Evolutionary conservation across 2,113 vertebrate species (phyloP).

Genomic region (Falco punctatus): DNA sequence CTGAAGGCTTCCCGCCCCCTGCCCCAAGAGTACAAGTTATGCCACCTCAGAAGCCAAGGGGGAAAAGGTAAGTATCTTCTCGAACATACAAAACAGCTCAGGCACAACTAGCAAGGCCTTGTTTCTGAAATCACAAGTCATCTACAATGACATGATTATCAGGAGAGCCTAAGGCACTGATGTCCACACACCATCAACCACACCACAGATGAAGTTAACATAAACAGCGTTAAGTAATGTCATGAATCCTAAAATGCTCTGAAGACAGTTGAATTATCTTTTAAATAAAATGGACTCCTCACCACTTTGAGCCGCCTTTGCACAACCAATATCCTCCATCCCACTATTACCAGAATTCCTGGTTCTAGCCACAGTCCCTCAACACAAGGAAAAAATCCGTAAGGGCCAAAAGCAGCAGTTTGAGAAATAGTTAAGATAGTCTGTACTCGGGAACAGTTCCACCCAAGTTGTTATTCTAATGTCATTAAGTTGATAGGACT

Average conservation of each 20-base stretch:
- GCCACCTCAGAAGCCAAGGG: not conserved
- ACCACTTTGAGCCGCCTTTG: not conserved
- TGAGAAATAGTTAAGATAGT: rapidly evolving
- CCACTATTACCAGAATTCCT: not conserved
- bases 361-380: not conserved
- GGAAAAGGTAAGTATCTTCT: not conserved
- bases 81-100: not conserved
- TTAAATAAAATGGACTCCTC: not conserved
- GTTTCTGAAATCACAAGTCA: not conserved
- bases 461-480: rapidly evolving
- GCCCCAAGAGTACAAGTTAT: not conserved
- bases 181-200: not conserved
- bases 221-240: not conserved
- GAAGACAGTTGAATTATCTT: not conserved
- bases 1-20: not conserved
- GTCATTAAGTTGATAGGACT: not conserved
- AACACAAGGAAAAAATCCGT: rapidly evolving
- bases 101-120: not conserved
- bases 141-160: not conserved
- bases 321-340: not conserved
- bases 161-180: not conserved
- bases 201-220: not conserved
- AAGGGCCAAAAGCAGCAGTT: not conserved
- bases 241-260: not conserved
- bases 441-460: not conserved